A percentile compares a stretch with the other conserved stretches of the same genome.
phyloP scores from a whole-genome alignment of 2,888 invertebrate genomes.

The Zygaena filipendulae region DNA sequence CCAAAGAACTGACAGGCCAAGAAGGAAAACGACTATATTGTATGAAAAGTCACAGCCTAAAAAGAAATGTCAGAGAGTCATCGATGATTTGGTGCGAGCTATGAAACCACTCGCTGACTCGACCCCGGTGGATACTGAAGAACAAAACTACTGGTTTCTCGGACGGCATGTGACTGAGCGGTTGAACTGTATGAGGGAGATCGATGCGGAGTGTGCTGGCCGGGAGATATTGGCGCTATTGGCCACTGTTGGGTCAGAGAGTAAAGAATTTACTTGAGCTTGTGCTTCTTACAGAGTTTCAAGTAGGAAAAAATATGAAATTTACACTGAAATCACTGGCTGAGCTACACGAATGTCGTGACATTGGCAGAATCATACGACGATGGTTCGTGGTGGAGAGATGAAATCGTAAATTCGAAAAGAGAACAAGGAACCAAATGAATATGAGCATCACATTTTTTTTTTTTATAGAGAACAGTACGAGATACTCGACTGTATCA shows the following conservation, averaged over 20 bases:
- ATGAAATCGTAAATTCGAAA: too few species aligned
- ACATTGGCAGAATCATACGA: too few species aligned
- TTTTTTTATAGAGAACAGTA: too few species aligned
- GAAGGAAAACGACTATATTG: conserved; percentile 18
- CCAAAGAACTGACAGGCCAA: conserved; percentile 38
- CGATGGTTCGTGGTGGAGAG: too few species aligned
- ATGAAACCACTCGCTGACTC: conserved; percentile 35
- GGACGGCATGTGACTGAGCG: conserved; percentile 46
- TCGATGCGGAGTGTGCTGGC: conserved; percentile 37
- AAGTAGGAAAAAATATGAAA: too few species aligned
- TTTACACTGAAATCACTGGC: too few species aligned
- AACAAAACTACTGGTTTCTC: conserved; percentile 40
- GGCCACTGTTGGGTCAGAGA: conserved; percentile 15
- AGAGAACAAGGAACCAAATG: too few species aligned
- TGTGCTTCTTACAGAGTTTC: too few species aligned
- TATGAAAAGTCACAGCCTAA: conserved; percentile 13
- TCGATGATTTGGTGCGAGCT: conserved; percentile 38
- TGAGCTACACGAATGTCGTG: too few species aligned
- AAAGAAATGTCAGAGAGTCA: conserved; percentile 32
- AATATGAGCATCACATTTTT: too few species aligned
- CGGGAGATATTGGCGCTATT: conserved; percentile 33
- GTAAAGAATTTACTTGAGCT: background rate
- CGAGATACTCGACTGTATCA: too few species aligned
- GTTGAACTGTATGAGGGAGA: conserved; percentile 36
- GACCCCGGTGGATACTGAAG: conserved; percentile 11